Conservation (phyloP, 1,140 invertebrate species). For the Pinna nobilis region DNA sequence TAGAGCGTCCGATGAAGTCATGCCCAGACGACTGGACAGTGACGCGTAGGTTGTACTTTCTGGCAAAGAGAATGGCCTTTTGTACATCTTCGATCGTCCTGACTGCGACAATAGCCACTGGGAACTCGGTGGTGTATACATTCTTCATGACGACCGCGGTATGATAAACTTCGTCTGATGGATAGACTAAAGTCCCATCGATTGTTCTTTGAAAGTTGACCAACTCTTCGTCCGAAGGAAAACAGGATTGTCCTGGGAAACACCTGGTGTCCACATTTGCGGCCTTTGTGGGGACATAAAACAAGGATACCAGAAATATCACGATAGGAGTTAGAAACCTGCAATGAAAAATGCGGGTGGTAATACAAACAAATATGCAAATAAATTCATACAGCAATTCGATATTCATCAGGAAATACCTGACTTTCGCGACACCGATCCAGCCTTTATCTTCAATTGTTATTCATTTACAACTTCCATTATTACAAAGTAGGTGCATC, state of each 20-base stretch:
- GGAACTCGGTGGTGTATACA: constrained; percentile 23
- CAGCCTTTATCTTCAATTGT: no score
- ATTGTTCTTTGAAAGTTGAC: constrained; percentile 4
- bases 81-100: constrained; percentile 34
- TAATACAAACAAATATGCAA: no score
- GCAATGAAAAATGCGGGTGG: no score
- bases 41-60: constrained; percentile 42
- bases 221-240: constrained; percentile 9
- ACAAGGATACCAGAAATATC: no score
- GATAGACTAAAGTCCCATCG: constrained; percentile 15
- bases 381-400: no score
- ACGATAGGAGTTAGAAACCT: no score
- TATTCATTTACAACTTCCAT: no score
- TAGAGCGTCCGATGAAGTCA: constrained; percentile 48
- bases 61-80: constrained; percentile 43
- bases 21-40: constrained; percentile 50
- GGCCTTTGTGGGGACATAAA: no score
- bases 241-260: constrained; percentile 25
- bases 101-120: background rate
- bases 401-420: no score
- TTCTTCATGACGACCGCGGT: constrained; percentile 20
- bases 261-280: constrained; percentile 11
- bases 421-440: no score
- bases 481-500: no score
- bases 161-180: constrained; percentile 10